Percentiles rank a stretch among this genome's conserved stretches.
Evolutionary conservation across 2,113 vertebrate genomes (phyloP).

Genomic region (Hippoglossus stenolepis): DNA sequence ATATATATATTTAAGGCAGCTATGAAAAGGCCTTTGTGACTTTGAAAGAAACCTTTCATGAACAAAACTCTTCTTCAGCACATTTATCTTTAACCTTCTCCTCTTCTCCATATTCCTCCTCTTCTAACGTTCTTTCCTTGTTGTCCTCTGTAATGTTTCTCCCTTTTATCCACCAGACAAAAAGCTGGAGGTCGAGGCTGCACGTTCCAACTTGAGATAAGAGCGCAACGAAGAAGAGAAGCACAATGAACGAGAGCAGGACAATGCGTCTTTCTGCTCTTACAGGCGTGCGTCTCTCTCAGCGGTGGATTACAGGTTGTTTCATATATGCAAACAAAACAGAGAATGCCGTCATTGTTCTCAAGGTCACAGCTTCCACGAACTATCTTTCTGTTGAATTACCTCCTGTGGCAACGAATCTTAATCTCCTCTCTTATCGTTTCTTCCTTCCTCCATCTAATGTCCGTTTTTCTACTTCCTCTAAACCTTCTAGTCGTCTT

Average conservation of each 20-base stretch:
- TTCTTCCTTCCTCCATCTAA: conserved; percentile 45
- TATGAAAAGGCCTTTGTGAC: not conserved
- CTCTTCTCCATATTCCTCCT: too few species aligned
- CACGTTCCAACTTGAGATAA: conserved; percentile 35
- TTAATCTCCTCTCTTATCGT: not conserved
- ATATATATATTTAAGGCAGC: conserved; percentile 29
- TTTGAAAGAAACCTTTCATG: not conserved
- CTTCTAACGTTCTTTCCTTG: not conserved
- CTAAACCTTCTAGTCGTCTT: conserved; percentile 69
- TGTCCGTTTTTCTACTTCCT: conserved; percentile 82
- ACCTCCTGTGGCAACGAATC: not conserved
- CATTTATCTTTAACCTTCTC: not conserved
- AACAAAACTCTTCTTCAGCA: not conserved
- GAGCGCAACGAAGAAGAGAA: not conserved
- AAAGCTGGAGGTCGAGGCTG: conserved; percentile 28
- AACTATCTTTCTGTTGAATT: too few species aligned
- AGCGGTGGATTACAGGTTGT: not conserved
- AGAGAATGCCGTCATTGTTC: not conserved
- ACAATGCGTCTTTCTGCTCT: conserved; percentile 49
- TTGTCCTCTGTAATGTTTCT: not conserved
- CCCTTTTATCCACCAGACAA: not conserved
- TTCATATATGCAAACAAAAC: not conserved
- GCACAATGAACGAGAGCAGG: not conserved
- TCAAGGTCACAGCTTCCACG: not conserved
- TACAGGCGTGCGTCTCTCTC: conserved; percentile 20